phyloP scores from a whole-genome alignment of 2,113 vertebrate species.

The Macroglossus sobrinus region DNA sequence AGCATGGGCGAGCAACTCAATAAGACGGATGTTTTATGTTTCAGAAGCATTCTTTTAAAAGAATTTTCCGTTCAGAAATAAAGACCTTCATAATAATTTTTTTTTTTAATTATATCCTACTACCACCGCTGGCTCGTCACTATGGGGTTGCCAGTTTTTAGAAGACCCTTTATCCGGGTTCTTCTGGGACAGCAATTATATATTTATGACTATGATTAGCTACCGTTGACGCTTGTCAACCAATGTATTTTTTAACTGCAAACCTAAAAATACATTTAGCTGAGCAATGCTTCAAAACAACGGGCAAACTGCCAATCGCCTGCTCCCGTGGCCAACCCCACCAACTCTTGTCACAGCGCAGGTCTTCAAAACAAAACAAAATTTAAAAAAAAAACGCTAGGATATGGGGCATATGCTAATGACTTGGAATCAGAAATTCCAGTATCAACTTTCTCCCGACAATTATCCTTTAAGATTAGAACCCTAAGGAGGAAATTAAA shows the following conservation, averaged over 20 bases:
- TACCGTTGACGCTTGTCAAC: background rate
- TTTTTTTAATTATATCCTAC: background rate
- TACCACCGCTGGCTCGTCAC: background rate
- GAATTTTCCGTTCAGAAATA: background rate
- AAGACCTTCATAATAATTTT: background rate
- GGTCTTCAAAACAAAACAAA: background rate
- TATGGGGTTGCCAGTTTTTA: background rate
- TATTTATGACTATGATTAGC: background rate
- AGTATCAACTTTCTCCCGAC: constrained; percentile 1
- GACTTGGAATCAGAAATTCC: background rate
- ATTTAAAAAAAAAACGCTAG: background rate
- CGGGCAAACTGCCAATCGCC: fast-evolving
- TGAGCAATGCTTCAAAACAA: background rate
- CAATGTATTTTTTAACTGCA: background rate
- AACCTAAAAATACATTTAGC: background rate
- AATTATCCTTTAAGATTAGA: constrained; percentile 17
- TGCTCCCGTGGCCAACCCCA: background rate
- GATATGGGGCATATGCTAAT: background rate
- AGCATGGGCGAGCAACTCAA: background rate
- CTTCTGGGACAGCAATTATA: background rate
- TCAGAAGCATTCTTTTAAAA: background rate
- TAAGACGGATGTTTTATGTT: background rate
- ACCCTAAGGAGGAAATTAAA: constrained; percentile 29
- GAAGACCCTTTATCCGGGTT: background rate
- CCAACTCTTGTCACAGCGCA: background rate